Base-by-base conservation (phyloP, 2,797 vertebrate genomes). In the Gila robusta region DNA sequence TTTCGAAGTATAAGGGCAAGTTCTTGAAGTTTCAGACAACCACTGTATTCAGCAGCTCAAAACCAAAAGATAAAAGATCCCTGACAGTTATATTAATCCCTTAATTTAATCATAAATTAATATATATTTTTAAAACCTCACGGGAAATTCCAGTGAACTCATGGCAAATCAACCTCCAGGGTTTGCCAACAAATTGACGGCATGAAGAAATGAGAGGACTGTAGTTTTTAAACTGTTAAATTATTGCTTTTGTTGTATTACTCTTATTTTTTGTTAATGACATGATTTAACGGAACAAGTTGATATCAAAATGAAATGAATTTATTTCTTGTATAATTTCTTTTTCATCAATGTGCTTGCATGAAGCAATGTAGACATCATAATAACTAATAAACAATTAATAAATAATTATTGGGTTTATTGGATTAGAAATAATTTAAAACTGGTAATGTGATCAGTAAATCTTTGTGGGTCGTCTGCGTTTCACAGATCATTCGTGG, bases 381-480 rank as follows among this genome's bases (percentile, higher is more conserved):
- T 26, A 62, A 11, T 32, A 83, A 84, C 82, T 80, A 83, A 88
- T 88, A 90, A 91, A 82, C 91, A 91, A 95, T 95, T 95, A 95
- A 97, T 98, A 99, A 99, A 99, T 98, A 99, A 97, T 96, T 94
- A 96, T 97, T 94, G 92, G 95, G 96, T 98, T 98, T 98, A 99
- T 99, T 99, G 95, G 96, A 96, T 97, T 96, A 96, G 97, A 97
- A 97, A 99, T 99, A 99, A 99, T 96, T 99, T 99, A 99, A 98
- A 97, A 98, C 97, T 95, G 96, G 95, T 97, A 98, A 97, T 98
- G 97, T 97, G 96, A 97, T 97, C 95, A 96, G 95, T 93, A 96
- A 97, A 95, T 94, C 90, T 96, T 96, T 93, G 91, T 92, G 95
- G 91, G 89, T 90, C 92, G 91, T 93, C 92, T 93, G 95, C 94